A percentile compares a stretch with the other conserved stretches of the same genome.
These are phyloP conservation scores for Ophion costatus DNA, from an alignment of 2,888 invertebrate genomes.

Conservation along the genomic window DNA sequence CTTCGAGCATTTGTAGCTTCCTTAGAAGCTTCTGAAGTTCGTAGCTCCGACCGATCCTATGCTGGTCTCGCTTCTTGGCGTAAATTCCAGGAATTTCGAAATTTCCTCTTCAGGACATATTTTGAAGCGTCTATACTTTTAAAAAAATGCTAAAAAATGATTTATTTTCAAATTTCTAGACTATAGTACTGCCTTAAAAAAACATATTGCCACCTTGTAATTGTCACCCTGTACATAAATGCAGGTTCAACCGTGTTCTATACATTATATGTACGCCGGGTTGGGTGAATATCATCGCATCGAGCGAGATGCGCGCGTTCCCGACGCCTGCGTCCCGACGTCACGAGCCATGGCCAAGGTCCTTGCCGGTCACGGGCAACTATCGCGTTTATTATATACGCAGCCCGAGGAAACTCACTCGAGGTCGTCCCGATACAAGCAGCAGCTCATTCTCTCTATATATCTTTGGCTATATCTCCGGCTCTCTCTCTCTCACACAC, in stretches of 20 bases:
- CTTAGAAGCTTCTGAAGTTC: too few species aligned
- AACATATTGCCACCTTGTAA: too few species aligned
- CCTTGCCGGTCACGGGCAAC: conserved; percentile 81
- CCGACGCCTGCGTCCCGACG: conserved; percentile 78
- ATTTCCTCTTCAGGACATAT: too few species aligned
- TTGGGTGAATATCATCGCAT: conserved; percentile 59
- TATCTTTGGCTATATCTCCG: conserved; percentile 8
- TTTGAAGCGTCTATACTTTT: too few species aligned
- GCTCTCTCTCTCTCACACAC: neutral
- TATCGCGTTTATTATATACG: conserved; percentile 67
- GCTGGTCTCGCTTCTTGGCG: too few species aligned
- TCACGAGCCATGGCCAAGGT: conserved; percentile 81
- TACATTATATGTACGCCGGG: conserved; percentile 34
- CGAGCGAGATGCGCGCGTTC: conserved; percentile 73
- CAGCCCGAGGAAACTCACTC: conserved; percentile 59
- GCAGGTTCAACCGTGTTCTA: neutral
- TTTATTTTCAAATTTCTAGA: too few species aligned
- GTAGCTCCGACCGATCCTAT: too few species aligned
- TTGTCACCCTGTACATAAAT: neutral
- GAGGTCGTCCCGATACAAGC: conserved; percentile 62
- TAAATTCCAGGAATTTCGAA: too few species aligned
- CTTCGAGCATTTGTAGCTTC: too few species aligned
- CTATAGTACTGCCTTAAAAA: too few species aligned
- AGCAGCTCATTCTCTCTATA: conserved; percentile 4
- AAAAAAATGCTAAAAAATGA: too few species aligned